phyloP scores from a whole-genome alignment of 2,888 invertebrate genomes.

The Spicauda simplicius region DNA sequence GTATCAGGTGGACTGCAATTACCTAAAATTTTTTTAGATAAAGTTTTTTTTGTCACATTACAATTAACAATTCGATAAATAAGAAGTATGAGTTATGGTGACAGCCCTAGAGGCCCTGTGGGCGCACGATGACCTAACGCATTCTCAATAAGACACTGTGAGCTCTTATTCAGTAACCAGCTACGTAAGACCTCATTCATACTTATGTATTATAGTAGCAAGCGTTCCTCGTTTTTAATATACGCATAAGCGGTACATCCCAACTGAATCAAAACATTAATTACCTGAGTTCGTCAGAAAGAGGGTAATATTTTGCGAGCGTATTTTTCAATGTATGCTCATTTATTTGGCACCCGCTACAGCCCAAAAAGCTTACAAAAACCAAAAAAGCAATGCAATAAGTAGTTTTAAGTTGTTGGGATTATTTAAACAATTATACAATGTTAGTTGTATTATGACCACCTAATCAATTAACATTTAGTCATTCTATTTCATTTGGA shows the following conservation, averaged over 20 bases:
- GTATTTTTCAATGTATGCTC: too few species aligned
- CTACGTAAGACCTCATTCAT: constrained; percentile 25
- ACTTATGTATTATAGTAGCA: constrained; percentile 26
- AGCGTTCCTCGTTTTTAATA: constrained; percentile 8
- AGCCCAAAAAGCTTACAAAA: too few species aligned
- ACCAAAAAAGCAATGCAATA: too few species aligned
- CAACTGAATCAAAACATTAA: neutral
- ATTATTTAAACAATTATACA: too few species aligned
- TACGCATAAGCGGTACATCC: neutral
- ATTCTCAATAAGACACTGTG: constrained; percentile 36
- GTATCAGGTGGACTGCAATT: too few species aligned
- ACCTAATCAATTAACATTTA: neutral
- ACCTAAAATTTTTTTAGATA: too few species aligned
- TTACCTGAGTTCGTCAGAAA: too few species aligned
- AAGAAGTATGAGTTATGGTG: neutral
- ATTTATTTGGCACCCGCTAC: too few species aligned
- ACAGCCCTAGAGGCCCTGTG: constrained; percentile 24
- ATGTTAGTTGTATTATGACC: neutral
- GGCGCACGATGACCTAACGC: constrained; percentile 39
- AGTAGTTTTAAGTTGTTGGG: too few species aligned
- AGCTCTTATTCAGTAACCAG: constrained; percentile 27
- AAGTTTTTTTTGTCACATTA: too few species aligned
- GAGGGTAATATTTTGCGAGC: too few species aligned
- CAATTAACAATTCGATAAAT: neutral
- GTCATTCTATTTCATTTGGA: constrained; percentile 1